Percentiles rank a stretch among this genome's conserved stretches.
These are phyloP conservation scores for Solea senegalensis DNA, from an alignment of 2,113 vertebrate species.

Conservation along the genomic window DNA sequence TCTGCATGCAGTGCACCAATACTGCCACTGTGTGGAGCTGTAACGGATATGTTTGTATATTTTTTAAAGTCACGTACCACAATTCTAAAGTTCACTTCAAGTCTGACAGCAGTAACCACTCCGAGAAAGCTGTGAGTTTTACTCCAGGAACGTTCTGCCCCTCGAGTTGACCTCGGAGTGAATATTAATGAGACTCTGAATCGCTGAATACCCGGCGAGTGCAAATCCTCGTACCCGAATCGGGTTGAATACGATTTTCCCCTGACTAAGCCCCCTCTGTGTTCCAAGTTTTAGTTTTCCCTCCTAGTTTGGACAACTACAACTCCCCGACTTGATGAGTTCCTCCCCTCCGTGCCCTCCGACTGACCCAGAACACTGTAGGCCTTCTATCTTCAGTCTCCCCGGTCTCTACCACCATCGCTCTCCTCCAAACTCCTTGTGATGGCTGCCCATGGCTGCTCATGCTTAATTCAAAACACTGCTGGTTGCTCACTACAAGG, in stretches of 20 bases:
- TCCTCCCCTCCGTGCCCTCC: conserved; percentile 7
- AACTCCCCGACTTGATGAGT: conserved; percentile 14
- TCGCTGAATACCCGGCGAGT: neutral
- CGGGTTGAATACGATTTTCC: neutral
- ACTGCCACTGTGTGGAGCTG: too few species aligned
- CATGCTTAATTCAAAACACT: conserved; percentile 32
- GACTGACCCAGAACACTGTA: conserved; percentile 36
- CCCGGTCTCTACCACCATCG: conserved; percentile 21
- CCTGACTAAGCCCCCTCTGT: too few species aligned
- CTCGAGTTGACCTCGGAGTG: neutral
- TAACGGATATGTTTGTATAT: too few species aligned
- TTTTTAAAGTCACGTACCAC: too few species aligned
- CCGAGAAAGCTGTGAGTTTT: neutral
- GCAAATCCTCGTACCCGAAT: conserved; percentile 4
- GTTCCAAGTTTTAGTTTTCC: too few species aligned
- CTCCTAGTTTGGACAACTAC: too few species aligned
- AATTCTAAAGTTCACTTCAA: too few species aligned
- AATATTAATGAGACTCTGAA: neutral
- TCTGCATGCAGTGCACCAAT: too few species aligned
- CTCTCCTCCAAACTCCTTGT: neutral
- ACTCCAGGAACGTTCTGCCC: neutral
- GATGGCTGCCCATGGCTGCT: conserved; percentile 26
- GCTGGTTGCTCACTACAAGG: neutral
- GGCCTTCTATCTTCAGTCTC: conserved; percentile 15
- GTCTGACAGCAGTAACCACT: neutral